phyloP scores from a whole-genome alignment of 2,113 vertebrate genomes.

The Centrocercus urophasianus region DNA sequence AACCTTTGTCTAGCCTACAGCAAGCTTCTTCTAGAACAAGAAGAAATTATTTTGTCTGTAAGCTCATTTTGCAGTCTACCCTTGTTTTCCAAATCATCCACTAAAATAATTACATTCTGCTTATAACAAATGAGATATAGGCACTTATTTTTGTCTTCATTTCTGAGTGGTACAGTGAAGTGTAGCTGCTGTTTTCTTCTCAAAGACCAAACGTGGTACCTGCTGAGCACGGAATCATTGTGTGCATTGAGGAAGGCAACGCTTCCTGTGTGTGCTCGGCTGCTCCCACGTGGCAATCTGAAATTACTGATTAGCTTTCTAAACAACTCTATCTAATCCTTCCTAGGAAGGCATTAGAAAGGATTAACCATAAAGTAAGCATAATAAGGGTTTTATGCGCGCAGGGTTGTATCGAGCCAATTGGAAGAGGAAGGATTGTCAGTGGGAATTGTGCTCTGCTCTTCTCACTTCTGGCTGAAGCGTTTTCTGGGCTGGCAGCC shows the following conservation, averaged over 20 bases:
- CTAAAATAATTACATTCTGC: neutral
- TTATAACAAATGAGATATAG: neutral
- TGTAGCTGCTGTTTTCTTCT: neutral
- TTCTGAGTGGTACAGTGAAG: neutral
- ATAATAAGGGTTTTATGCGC: neutral
- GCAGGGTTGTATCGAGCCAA: neutral
- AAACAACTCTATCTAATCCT: neutral
- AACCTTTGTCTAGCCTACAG: neutral
- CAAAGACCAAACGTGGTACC: neutral
- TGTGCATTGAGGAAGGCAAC: neutral
- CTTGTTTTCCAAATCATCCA: neutral
- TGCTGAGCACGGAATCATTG: neutral
- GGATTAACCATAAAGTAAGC: neutral
- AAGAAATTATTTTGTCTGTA: neutral
- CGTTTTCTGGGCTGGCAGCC: rapidly evolving
- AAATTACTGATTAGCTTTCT: neutral
- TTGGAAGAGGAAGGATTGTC: neutral
- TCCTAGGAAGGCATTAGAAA: neutral
- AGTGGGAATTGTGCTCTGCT: neutral
- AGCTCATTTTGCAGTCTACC: neutral
- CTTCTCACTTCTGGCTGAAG: neutral
- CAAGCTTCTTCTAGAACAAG: neutral
- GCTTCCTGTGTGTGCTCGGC: rapidly evolving
- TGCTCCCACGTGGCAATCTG: neutral
- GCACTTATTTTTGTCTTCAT: neutral